phyloP scores from a whole-genome alignment of 2,113 vertebrate genomes.

The Lepisosteus oculatus region DNA sequence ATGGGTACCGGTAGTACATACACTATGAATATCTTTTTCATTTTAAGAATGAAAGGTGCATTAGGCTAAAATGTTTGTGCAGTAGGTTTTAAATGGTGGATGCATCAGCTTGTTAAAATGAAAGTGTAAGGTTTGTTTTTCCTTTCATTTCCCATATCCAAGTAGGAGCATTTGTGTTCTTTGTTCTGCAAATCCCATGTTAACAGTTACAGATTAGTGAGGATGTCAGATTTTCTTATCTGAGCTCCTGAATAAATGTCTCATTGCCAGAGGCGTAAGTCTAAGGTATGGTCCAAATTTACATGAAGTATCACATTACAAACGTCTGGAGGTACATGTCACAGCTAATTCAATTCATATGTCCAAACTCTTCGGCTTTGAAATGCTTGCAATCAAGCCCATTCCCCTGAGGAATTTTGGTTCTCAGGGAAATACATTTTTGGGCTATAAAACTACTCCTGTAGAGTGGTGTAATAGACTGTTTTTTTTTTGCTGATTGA shows the following conservation, averaged over 20 bases:
- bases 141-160: constrained; percentile 60
- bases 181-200: constrained; percentile 66
- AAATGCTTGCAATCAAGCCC: constrained; percentile 69
- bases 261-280: constrained; percentile 61
- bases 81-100: background rate
- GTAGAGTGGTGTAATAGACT: constrained; percentile 13
- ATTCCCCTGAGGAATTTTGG: constrained; percentile 57
- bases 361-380: constrained; percentile 63
- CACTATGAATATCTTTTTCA: too few species aligned
- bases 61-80: background rate
- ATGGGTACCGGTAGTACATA: too few species aligned
- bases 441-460: constrained; percentile 45
- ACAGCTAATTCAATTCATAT: constrained; percentile 84
- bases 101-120: constrained; percentile 31
- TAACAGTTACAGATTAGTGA: constrained; percentile 64
- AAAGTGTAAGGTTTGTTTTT: constrained; percentile 56
- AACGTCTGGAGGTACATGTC: constrained; percentile 79
- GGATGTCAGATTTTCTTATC: constrained; percentile 64
- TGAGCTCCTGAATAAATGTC: constrained; percentile 64
- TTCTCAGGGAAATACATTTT: constrained; percentile 56
- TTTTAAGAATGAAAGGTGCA: too few species aligned
- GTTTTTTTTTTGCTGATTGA: background rate
- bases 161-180: constrained; percentile 67
- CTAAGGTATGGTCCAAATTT: constrained; percentile 81
- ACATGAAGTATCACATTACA: constrained; percentile 79